Base-by-base conservation (phyloP, 2,888 invertebrate species). In the Cephus pygmeus region DNA sequence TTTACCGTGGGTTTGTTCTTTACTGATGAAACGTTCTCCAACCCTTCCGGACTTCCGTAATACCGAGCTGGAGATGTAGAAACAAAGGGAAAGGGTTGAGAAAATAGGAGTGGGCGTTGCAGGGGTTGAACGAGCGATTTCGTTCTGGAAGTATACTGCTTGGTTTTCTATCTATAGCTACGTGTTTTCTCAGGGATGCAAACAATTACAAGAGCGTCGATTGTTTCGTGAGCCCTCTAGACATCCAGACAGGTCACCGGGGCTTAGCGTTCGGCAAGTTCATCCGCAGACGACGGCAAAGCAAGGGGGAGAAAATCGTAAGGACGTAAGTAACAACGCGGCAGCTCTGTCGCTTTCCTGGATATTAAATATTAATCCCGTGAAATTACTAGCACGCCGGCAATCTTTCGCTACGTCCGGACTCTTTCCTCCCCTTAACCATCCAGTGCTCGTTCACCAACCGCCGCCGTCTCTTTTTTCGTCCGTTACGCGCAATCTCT, bases 321-420 rank as follows among this genome's bases (percentile, higher is more conserved):
- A 56, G 76, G 77, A 69, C 76, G 74, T 34, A 68, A 75, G 77
- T 75, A 73, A 75, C 74, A 69, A 35, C 69, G 34, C 69, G 69
- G 73, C 35, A 23, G 23, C n/a, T 73, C 79, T 80, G 79, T 80
- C 82, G 81, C 78, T 85, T 85, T 85, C 86, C 85, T 81, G 87
- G 89, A 90, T 90, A 90, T 91, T 91, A 90, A 90, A 90, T 90
- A 90, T 90, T 91, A 91, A 91, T 91, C 90, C 90, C 83, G 87
- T 89, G 88, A 90, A 90, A 91, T 91, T 90, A 90, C 90, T 87
- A 85, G 87, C 85, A 83, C 86, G 85, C 83, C 77, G 82, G 85
- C 85, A 86, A 87, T 86, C 85, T 84, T 84, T 83, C 83, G 80
- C 80, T 56, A 23, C 56, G 56, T 56, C 23, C 23, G 56, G 56